Evolutionary conservation across 2,888 invertebrate genomes (phyloP), one percentile per base, ranked within the genome.

Genomic region (Drosophila bunnanda): DNA sequence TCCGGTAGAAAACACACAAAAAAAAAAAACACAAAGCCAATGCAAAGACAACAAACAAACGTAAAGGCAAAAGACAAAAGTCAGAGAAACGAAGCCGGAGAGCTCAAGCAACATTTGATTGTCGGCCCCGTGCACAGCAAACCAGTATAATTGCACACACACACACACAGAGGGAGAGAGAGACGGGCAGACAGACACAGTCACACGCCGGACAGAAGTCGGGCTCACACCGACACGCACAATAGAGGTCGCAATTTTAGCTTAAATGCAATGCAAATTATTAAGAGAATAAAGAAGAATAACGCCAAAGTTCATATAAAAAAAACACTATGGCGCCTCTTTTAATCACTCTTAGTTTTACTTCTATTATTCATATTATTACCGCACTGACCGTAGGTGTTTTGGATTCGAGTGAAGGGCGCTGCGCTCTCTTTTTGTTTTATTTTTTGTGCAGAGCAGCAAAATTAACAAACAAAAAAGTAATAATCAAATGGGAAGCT

Each of bases 61-160:
- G 38, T 46, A 64, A 50, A 76, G 25, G 48, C 58, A 69, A 57
- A 66, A 58, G 30, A 77, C 71, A 72, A 52, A 70, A 67, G 74
- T 76, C 71, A 79, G 80, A 70, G 69, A 32, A 54, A 50, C 70
- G 67, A 54, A 67, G 67, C 54, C 44, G 54, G 54, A 67, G 66
- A 67, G 66, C 66, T 52, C 38, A 68, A 70, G 79, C 77, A 79
- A 79, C 83, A 82, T 81, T 82, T 82, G 80, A 81, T 81, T 82
- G 86, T 82, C 84, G 83, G 77, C 74, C 76, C 46, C 46, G 75
- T 82, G 86, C 80, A 83, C 86, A 82, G 43, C 82, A 82, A 87
- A 82, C 82, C 82, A 82, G 82, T 84, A 87, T 87, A 80, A 87
- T 82, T 82, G 81, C 81, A 81, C 78, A 82, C 62, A 67, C 65